Evolutionary conservation across 2,113 vertebrate genomes (phyloP).

Genomic region (Triplophysa rosa): DNA sequence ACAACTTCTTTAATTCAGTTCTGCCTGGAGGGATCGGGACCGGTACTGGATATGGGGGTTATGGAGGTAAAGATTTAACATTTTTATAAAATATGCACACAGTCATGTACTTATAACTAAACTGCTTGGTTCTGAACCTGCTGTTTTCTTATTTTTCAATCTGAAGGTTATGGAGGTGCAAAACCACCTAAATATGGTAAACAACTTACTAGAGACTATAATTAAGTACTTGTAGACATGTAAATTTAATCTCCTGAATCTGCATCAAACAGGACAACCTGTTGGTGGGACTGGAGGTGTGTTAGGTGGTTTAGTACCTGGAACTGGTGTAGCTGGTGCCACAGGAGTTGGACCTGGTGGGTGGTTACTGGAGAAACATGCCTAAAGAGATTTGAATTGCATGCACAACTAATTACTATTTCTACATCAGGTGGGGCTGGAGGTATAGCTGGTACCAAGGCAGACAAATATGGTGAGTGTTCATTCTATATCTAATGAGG

Average conservation of each 20-base stretch:
- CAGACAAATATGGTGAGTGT: conserved; percentile 37
- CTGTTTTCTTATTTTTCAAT: conserved; percentile 28
- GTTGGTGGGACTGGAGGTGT: conserved; percentile 46
- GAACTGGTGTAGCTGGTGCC: conserved; percentile 40
- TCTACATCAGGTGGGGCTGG: conserved; percentile 4
- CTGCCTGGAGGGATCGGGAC: conserved; percentile 39
- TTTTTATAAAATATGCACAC: background rate
- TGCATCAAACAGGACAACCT: conserved; percentile 56
- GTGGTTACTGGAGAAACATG: conserved; percentile 25
- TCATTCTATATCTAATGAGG: background rate
- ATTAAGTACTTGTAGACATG: background rate
- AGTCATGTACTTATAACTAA: background rate
- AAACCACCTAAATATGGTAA: conserved; percentile 72
- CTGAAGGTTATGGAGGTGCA: conserved; percentile 60
- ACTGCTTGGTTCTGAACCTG: background rate
- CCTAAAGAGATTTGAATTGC: background rate
- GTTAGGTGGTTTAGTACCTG: conserved; percentile 43
- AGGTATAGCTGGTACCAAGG: conserved; percentile 26
- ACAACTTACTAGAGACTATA: background rate
- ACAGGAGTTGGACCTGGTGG: conserved; percentile 49
- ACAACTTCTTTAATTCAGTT: conserved; percentile 9
- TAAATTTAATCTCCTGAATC: background rate
- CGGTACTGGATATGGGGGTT: conserved; percentile 33
- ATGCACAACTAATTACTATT: background rate
- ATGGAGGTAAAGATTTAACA: conserved; percentile 49